phyloP scores from a whole-genome alignment of 2,113 vertebrate genomes.

The Mystacornis crossleyi region DNA sequence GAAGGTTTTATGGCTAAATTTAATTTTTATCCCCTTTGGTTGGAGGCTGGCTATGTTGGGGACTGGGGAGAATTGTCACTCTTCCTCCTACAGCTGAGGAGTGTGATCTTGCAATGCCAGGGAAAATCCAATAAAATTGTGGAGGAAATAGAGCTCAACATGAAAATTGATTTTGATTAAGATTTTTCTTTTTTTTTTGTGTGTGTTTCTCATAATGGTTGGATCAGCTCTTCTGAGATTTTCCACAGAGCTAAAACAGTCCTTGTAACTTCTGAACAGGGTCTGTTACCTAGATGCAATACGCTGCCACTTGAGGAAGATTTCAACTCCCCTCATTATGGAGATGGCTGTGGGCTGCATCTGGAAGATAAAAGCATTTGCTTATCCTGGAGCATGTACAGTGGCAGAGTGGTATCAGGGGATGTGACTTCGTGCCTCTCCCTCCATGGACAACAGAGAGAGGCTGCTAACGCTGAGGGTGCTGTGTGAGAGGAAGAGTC shows the following conservation, averaged over 20 bases:
- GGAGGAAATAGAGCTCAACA: not conserved
- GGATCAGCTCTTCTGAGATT: not conserved
- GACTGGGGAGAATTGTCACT: not conserved
- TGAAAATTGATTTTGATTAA: not conserved
- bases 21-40: not conserved
- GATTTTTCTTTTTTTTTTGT: not conserved
- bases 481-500: not conserved
- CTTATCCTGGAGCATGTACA: not conserved
- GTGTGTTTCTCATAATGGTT: not conserved
- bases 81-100: not conserved
- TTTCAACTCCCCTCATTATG: not conserved
- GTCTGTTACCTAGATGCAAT: not conserved
- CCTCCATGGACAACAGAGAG: fast-evolving
- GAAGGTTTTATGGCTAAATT: not conserved
- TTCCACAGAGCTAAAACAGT: not conserved
- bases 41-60: not conserved
- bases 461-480: fast-evolving
- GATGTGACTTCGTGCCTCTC: not conserved
- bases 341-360: not conserved
- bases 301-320: not conserved
- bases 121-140: not conserved
- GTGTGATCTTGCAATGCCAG: not conserved
- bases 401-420: fast-evolving
- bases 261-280: not conserved
- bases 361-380: not conserved